Evolutionary conservation across 2,113 vertebrate genomes (phyloP).

Genomic region (Cyprinodon variegatus): DNA sequence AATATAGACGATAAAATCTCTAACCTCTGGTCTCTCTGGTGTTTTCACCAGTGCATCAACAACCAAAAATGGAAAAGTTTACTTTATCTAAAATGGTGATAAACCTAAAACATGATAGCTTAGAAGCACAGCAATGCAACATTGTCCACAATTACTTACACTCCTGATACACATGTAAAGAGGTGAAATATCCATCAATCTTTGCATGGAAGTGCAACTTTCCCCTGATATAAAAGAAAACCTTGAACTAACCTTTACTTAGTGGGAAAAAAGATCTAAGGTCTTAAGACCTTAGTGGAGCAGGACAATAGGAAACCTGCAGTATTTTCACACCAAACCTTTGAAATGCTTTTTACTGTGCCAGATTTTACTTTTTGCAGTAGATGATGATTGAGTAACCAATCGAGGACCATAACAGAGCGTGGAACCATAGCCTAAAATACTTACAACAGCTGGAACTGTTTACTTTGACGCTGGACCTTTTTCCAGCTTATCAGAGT

Average conservation of each 20-base stretch:
- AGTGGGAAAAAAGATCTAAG: no score
- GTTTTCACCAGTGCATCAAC: conserved; percentile 18
- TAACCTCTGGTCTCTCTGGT: conserved; percentile 30
- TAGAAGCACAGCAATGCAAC: not conserved
- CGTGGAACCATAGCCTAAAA: no score
- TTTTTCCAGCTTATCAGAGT: no score
- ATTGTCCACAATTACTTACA: not conserved
- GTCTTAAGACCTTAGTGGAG: no score
- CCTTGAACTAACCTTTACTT: not conserved
- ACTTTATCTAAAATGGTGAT: not conserved
- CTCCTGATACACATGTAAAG: not conserved
- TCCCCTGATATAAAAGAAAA: not conserved
- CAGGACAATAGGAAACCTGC: no score
- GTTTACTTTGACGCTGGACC: no score
- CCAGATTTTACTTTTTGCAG: no score
- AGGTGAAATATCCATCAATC: not conserved
- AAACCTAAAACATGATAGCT: conserved; percentile 3
- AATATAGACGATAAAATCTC: conserved; percentile 4
- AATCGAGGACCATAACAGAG: no score
- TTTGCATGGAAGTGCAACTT: not conserved
- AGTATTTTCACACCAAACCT: no score
- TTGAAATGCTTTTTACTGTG: no score
- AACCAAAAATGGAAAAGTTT: conserved; percentile 23
- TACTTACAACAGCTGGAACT: no score
- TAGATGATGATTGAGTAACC: no score